Evolutionary conservation across 2,888 invertebrate genomes (phyloP).

Genomic region (Adelphocoris suturalis): DNA sequence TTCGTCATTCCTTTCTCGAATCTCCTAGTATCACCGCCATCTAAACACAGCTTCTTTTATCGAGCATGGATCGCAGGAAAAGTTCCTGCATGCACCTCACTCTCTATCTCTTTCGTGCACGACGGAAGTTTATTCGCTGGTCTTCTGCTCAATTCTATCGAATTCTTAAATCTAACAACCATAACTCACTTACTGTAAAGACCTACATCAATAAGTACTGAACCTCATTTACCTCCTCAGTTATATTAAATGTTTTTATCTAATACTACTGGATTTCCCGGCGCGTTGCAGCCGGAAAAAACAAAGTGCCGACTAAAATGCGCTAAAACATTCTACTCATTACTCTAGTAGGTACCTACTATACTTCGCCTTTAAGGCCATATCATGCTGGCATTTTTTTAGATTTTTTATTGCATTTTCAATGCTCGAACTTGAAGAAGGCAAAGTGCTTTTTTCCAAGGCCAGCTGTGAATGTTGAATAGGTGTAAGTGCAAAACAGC

Average conservation of each 20-base stretch:
- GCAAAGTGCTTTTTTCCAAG: no score
- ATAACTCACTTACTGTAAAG: no score
- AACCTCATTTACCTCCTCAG: background rate
- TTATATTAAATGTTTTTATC: background rate
- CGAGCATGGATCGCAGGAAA: conserved; percentile 13
- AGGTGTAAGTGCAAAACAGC: no score
- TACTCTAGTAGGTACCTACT: no score
- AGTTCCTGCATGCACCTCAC: background rate
- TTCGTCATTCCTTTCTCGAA: background rate
- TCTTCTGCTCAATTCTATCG: conserved; percentile 1
- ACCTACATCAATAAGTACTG: background rate
- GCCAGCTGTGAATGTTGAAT: no score
- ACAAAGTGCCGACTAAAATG: no score
- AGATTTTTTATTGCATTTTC: no score
- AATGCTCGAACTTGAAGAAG: no score
- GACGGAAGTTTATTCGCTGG: background rate
- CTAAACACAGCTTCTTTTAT: background rate
- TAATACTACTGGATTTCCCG: background rate
- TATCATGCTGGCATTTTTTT: no score
- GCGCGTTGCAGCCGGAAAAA: no score
- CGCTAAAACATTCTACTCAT: no score
- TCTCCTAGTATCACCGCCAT: background rate
- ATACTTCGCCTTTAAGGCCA: no score
- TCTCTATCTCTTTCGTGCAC: background rate
- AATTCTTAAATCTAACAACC: background rate